Evolutionary conservation across 2,888 invertebrate genomes (phyloP).

Genomic region (Troglohyphantes excavatus): DNA sequence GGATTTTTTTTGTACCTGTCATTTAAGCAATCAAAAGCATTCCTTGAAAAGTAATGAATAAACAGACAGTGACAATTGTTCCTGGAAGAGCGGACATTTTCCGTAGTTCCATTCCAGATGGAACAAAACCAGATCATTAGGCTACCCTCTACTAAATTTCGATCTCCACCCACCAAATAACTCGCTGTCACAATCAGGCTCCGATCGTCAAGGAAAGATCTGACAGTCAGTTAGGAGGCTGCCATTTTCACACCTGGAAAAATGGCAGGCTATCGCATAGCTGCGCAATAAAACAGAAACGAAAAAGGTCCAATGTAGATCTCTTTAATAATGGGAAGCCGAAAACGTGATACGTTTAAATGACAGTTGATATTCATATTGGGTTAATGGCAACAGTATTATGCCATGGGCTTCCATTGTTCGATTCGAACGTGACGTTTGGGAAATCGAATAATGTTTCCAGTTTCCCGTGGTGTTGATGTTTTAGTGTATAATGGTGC

Average conservation of each 20-base stretch:
- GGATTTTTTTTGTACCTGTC: not conserved
- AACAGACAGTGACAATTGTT: not conserved
- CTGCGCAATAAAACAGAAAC: constrained; percentile 12
- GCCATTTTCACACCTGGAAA: constrained; percentile 70
- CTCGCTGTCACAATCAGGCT: constrained; percentile 48
- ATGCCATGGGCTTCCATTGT: constrained; percentile 64
- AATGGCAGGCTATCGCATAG: constrained; percentile 33
- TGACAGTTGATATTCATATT: constrained; percentile 69
- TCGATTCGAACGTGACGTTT: constrained; percentile 56
- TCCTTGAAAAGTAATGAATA: not conserved
- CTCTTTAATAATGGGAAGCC: constrained; percentile 30
- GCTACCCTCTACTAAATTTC: constrained; percentile 25
- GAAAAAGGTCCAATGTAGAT: constrained; percentile 12
- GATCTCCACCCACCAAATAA: constrained; percentile 65
- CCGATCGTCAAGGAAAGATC: constrained; percentile 7
- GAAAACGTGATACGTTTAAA: constrained; percentile 60
- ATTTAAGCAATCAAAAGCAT: not conserved
- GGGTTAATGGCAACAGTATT: constrained; percentile 52
- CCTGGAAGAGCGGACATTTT: not conserved
- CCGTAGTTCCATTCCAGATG: not conserved
- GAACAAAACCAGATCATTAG: constrained; percentile 48
- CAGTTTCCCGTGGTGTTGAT: constrained; percentile 21
- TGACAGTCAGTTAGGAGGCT: constrained; percentile 39
- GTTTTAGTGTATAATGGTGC: constrained; percentile 4
- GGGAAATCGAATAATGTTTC: constrained; percentile 59